These are phyloP conservation scores for Aplodontia rufa DNA, from an alignment of 2,113 vertebrate species.

Conservation along the genomic window DNA sequence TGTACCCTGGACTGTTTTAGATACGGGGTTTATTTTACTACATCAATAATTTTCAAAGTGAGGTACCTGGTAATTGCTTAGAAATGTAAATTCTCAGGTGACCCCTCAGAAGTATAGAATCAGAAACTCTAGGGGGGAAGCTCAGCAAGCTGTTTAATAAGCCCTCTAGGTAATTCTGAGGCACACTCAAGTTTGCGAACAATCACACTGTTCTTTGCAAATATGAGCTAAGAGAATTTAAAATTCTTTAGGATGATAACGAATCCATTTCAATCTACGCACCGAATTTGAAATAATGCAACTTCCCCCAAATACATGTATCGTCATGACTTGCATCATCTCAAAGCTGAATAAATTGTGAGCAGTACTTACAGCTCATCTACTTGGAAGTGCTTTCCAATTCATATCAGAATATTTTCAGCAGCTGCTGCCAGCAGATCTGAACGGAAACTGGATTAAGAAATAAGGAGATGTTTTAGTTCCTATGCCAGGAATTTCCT, in stretches of 20 bases:
- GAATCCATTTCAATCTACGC: conserved; percentile 10
- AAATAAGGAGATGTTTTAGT: background rate
- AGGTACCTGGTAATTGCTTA: background rate
- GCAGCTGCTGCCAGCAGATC: background rate
- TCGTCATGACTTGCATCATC: background rate
- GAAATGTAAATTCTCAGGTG: background rate
- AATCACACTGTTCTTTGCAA: background rate
- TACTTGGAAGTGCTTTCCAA: background rate
- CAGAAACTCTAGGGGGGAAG: background rate
- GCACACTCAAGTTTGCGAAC: background rate
- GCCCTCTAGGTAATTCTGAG: background rate
- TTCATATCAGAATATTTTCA: background rate
- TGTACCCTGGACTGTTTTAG: background rate
- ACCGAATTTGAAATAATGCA: background rate
- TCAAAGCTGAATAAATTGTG: conserved; percentile 3
- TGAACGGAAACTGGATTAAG: background rate
- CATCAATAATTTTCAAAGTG: background rate
- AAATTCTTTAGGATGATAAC: background rate
- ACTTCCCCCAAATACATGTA: background rate
- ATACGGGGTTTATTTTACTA: background rate
- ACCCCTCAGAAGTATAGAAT: background rate
- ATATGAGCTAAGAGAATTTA: conserved; percentile 5
- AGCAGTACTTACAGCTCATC: background rate
- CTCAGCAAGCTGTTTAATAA: background rate
- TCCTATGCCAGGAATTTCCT: background rate